Percentiles rank a stretch among this genome's conserved stretches.
Evolutionary conservation across 2,113 vertebrate species (phyloP).

Genomic region (Ahaetulla prasina): DNA sequence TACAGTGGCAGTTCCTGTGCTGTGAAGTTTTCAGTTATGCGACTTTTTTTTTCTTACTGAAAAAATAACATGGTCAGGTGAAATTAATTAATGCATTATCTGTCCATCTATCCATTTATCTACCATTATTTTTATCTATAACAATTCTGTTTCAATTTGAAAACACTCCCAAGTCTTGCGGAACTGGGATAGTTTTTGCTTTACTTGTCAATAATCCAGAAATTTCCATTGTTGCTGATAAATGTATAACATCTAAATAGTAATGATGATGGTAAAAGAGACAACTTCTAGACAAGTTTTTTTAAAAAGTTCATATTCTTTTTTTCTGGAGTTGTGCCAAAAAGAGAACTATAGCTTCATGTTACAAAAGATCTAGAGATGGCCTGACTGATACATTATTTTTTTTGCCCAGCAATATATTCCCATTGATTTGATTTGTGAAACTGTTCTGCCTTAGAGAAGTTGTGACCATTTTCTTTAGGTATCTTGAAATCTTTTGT

Average conservation of each 20-base stretch:
- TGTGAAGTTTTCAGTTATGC: background rate
- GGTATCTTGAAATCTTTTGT: background rate
- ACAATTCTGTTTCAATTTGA: background rate
- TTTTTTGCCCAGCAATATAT: background rate
- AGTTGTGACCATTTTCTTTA: constrained; percentile 1
- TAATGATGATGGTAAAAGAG: background rate
- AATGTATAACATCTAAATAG: background rate
- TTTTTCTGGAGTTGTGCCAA: background rate
- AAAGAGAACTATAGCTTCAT: background rate
- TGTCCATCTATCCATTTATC: background rate
- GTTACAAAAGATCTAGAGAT: background rate
- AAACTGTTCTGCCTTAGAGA: background rate
- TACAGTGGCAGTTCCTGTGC: background rate
- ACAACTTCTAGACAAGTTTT: no score
- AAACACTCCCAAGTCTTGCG: background rate
- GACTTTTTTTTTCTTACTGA: background rate
- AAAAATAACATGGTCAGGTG: background rate
- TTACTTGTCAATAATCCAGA: background rate
- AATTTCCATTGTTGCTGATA: background rate
- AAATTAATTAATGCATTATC: background rate
- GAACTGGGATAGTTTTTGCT: background rate
- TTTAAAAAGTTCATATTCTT: background rate
- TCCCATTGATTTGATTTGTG: background rate
- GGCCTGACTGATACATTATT: background rate
- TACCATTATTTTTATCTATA: background rate